Base-by-base conservation (phyloP, 2,113 vertebrate species). In the Phyllopteryx taeniolatus region DNA sequence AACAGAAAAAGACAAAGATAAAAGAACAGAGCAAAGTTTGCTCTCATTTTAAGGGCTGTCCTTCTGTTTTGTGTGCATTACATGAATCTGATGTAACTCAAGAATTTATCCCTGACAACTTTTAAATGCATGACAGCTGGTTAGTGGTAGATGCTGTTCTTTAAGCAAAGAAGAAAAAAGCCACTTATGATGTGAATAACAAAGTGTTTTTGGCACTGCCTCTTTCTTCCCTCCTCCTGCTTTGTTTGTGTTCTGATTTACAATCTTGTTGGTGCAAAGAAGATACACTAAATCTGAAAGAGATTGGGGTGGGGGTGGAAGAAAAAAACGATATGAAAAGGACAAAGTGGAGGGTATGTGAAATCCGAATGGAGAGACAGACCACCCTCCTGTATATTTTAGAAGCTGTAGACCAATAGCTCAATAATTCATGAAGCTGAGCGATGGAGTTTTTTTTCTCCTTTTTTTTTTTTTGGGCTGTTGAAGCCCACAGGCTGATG, bases 361-460 rank as follows among this genome's bases (percentile, higher is more conserved):
- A 83, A 82, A 83, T 72, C 69, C 39, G 70, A 83, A 85, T 70
- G 74, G 73, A 84, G 82, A 84, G 79, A 74, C 84, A 85, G 82
- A 90, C 86, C 86, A 83, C 80, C 82, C 86, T 89, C 68, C 80
- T 90, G 92, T 93, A 91, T 92, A 93, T 94, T 69, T 90, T 88
- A 93, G 85, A 90, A 91, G 94, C 87, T 90, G 89, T 92, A 87
- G 91, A 91, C 92, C 93, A 94, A 94, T 90, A 92, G 91, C 89
- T 94, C 92, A 95, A 93, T 95, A 95, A 96, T 95, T 95, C 94
- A 94, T 93, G 90, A 93, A 90, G 77, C 22, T 75, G 87, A 90
- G 85, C 91, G 89, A 93, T 91, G 93, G 93, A 93, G 92, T 51
- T 53, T 78, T 72, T 76, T 75, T 60, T 57, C 43, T 31, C 17